Evolutionary conservation across 2,888 invertebrate species (phyloP).

Genomic region (Coleophora deauratella): DNA sequence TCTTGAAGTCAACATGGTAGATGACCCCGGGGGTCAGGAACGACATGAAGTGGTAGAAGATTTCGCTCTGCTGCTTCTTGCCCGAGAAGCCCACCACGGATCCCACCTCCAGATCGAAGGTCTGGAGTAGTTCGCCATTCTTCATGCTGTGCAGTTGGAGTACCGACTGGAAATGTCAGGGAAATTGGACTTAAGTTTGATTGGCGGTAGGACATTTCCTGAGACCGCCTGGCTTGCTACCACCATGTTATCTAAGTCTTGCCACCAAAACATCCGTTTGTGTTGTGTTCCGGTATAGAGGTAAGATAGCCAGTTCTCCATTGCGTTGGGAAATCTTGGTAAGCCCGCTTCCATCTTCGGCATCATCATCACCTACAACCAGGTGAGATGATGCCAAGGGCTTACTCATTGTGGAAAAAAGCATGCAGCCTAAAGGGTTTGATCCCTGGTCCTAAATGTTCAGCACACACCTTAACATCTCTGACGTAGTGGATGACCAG

Average conservation of each 20-base stretch:
- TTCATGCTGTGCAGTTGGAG: conserved; percentile 85
- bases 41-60: conserved; percentile 95
- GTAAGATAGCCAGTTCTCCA: too few species aligned
- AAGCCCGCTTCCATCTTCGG: too few species aligned
- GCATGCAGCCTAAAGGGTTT: too few species aligned
- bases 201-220: too few species aligned
- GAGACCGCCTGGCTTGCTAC: too few species aligned
- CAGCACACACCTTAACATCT: conserved; percentile 91
- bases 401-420: too few species aligned
- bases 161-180: conserved; percentile 75
- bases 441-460: background rate
- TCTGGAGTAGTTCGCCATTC: conserved; percentile 80
- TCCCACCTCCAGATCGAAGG: conserved; percentile 90
- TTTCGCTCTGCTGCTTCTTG: conserved; percentile 87
- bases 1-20: conserved; percentile 87
- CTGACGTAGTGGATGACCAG: conserved; percentile 91
- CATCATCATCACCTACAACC: too few species aligned
- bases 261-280: too few species aligned
- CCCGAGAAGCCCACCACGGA: conserved; percentile 89
- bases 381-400: too few species aligned
- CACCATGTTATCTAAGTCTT: too few species aligned
- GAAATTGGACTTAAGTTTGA: conserved; percentile 12
- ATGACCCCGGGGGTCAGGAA: conserved; percentile 92
- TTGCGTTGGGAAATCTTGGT: too few species aligned
- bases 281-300: too few species aligned